These are phyloP conservation scores for Penaeus indicus DNA, from an alignment of 1,140 invertebrate genomes.

Conservation along the genomic window DNA sequence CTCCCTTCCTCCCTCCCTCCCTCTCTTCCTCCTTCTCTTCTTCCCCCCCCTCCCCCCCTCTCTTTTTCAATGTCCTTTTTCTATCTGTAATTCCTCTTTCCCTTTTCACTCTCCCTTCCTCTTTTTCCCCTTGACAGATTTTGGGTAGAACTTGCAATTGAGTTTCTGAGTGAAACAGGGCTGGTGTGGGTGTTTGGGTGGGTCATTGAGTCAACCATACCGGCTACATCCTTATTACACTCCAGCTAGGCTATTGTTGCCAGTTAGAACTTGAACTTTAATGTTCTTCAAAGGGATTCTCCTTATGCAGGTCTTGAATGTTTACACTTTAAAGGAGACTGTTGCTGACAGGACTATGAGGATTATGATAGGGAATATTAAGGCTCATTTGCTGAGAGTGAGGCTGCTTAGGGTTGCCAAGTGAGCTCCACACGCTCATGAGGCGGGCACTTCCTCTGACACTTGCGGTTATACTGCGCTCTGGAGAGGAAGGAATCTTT, in stretches of 20 bases:
- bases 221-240: conserved; percentile 55
- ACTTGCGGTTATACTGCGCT: conserved; percentile 39
- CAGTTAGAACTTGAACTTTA: conserved; percentile 1
- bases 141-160: background rate
- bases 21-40: too few relatives aligned
- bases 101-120: too few relatives aligned
- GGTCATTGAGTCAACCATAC: conserved; percentile 31
- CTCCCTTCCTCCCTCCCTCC: too few relatives aligned
- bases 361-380: too few relatives aligned
- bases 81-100: background rate
- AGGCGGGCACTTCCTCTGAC: conserved; percentile 41
- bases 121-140: too few relatives aligned
- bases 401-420: conserved; percentile 23
- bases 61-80: background rate
- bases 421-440: conserved; percentile 1
- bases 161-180: background rate
- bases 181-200: conserved; percentile 28
- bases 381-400: too few relatives aligned
- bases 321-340: too few relatives aligned
- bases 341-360: too few relatives aligned
- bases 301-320: too few relatives aligned
- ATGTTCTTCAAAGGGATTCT: too few relatives aligned
- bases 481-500: conserved; percentile 31
- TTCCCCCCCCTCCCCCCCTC: too few relatives aligned
- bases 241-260: conserved; percentile 35